phyloP scores from a whole-genome alignment of 37 sponge, comb jelly and placozoan species.

The Spongilla lacustris region DNA sequence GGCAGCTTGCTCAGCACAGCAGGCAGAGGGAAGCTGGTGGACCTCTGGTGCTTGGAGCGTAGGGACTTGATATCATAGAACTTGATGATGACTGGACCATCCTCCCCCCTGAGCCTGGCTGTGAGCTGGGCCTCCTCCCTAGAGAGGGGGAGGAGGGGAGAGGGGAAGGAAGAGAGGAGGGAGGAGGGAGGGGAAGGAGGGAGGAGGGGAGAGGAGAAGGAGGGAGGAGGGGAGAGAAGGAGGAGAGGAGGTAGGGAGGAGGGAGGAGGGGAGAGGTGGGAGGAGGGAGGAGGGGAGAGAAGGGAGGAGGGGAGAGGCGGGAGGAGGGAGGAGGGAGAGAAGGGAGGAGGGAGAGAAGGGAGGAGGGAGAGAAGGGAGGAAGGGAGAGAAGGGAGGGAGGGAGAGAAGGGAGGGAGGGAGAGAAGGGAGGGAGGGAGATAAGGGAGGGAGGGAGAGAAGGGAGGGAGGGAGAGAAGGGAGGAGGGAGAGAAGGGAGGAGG shows the following conservation, averaged over 20 bases:
- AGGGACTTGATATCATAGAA: constrained; percentile 63
- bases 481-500: background rate
- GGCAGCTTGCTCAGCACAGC: constrained; percentile 43
- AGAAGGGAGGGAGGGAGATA: background rate
- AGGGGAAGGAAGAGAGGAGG: background rate
- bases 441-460: background rate
- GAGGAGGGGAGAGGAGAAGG: too few species aligned
- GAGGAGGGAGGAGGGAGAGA: background rate
- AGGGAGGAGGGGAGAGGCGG: background rate
- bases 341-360: background rate
- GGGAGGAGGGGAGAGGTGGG: background rate
- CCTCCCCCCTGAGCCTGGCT: constrained; percentile 70
- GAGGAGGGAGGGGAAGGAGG: background rate
- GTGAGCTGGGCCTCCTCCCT: constrained; percentile 58
- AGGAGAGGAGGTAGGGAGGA: background rate
- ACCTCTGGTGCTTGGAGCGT: constrained; percentile 54
- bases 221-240: background rate
- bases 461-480: background rate
- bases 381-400: background rate
- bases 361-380: background rate
- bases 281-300: background rate
- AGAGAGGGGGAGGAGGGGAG: background rate
- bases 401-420: background rate
- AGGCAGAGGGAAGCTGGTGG: constrained; percentile 56
- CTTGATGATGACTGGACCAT: constrained; percentile 57